Evolutionary conservation across 2,888 invertebrate species (phyloP), one percentile per base, ranked within the genome.

Genomic region (Metacarcinus magister): DNA sequence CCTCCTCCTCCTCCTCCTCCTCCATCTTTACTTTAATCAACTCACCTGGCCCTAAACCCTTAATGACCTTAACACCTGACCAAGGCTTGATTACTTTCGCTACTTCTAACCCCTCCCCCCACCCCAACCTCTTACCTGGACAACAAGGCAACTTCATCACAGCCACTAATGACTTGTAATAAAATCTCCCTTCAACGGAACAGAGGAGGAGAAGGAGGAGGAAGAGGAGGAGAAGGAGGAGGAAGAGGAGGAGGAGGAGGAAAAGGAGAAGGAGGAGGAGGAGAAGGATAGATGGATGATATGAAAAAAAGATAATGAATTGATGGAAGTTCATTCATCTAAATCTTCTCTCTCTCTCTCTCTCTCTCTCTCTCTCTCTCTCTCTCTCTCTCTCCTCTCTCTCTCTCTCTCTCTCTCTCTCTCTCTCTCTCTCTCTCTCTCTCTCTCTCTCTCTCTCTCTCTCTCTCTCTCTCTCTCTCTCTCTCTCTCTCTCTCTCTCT

Each of bases 21-120:
- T 82, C 75, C 75, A 82, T 23, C 75, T n/a, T 82, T 82, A 82
- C 75, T 28, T 82, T 82, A 82, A 82, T 82, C 75, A 82, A 82
- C 75, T n/a, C 32, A 28, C 75, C 28, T 82, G 75, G 28, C 75
- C 75, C 10, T 82, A 82, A 82, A 82, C 75, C 75, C 0, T 82
- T 82, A 82, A 82, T 8, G 75, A 28, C 32, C 75, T 82, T n/a
- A 82, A 82, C 75, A 82, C 75, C 75, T 82, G 75, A 82, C 75
- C 28, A 28, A 82, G 8, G n/a, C 75, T 82, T 82, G 28, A 82
- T 82, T 82, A 82, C 75, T 32, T 82, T 32, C 75, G 5, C 28
- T 60, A 82, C 75, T 28, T 82, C 28, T 54, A 19, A 0, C 8
- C 5, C 0, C 10, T 28, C 28, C 75, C 10, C 32, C 75, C n/a